These are phyloP conservation scores for Pollenia griseotomentosa DNA, from an alignment of 2,888 invertebrate species.

Conservation along the genomic window DNA sequence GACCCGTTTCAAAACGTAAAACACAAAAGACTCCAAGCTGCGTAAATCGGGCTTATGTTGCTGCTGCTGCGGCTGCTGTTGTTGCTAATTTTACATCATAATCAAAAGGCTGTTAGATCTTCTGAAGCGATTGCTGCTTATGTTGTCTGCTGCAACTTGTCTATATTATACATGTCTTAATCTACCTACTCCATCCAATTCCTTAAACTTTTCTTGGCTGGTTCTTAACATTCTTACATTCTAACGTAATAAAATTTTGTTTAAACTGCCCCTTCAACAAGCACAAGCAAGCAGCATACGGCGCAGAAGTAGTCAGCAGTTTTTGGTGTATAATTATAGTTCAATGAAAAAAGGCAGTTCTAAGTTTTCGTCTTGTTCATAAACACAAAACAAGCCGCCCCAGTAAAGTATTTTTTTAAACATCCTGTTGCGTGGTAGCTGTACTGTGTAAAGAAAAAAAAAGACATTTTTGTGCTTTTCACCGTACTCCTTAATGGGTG, in stretches of 20 bases:
- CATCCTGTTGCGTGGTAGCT: constrained; percentile 54
- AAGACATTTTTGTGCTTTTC: constrained; percentile 66
- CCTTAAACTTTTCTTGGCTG: constrained; percentile 48
- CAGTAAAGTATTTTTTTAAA: constrained; percentile 27
- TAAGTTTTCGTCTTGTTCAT: constrained; percentile 47
- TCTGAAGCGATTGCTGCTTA: constrained; percentile 67
- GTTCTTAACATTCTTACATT: constrained; percentile 27
- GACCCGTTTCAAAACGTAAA: constrained; percentile 72
- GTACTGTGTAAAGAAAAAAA: constrained; percentile 49
- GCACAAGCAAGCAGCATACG: constrained; percentile 52
- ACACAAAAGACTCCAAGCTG: constrained; percentile 75
- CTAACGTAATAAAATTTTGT: constrained; percentile 28
- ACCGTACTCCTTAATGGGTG: constrained; percentile 52
- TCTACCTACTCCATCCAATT: constrained; percentile 22
- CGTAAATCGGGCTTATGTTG: constrained; percentile 56
- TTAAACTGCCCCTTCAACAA: constrained; percentile 25
- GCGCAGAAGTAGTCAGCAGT: constrained; percentile 65
- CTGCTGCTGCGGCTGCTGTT: constrained; percentile 64
- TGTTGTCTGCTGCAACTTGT: constrained; percentile 66
- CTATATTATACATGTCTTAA: constrained; percentile 6
- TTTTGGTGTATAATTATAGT: constrained; percentile 39
- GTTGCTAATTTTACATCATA: constrained; percentile 55
- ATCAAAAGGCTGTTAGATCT: constrained; percentile 53
- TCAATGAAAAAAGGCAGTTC: constrained; percentile 46
- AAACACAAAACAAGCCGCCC: constrained; percentile 39